phyloP scores from a whole-genome alignment of 2,888 invertebrate species.

The Anoplius nigerrimus region DNA sequence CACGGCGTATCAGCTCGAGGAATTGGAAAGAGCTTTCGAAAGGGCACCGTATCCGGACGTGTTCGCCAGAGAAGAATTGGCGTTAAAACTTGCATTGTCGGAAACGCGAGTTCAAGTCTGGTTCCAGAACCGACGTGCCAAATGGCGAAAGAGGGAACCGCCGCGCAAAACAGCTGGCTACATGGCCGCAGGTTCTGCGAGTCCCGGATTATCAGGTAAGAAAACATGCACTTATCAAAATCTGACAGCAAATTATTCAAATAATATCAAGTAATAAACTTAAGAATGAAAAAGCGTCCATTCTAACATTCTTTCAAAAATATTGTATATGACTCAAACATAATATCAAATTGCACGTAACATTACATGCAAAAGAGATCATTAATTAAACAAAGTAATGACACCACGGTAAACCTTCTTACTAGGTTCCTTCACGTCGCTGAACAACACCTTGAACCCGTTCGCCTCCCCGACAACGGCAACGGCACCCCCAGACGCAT shows the following conservation, averaged over 20 bases:
- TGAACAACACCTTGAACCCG: conserved; percentile 79
- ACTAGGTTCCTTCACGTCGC: conserved; percentile 78
- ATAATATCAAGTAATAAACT: no score
- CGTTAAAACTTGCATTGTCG: conserved; percentile 91
- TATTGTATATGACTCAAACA: no score
- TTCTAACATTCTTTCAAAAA: no score
- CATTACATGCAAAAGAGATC: no score
- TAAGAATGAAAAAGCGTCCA: no score
- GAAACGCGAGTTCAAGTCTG: conserved; percentile 88
- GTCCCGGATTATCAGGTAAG: conserved; percentile 67
- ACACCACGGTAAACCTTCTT: no score
- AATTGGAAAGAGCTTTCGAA: conserved; percentile 94
- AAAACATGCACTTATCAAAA: no score
- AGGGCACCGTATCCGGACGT: conserved; percentile 97
- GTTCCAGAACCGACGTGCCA: conserved; percentile 94
- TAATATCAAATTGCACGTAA: no score
- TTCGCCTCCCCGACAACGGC: conserved; percentile 77
- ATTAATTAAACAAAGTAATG: no score
- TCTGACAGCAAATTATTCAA: no score
- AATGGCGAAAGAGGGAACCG: conserved; percentile 96
- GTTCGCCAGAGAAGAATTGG: conserved; percentile 95
- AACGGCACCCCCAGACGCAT: conserved; percentile 84
- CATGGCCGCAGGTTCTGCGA: conserved; percentile 72
- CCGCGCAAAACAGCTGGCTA: conserved; percentile 87
- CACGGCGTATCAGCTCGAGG: conserved; percentile 95